Evolutionary conservation across 2,113 vertebrate species (phyloP), one percentile per base, ranked within the genome.

Genomic region (Chaetura pelagica): DNA sequence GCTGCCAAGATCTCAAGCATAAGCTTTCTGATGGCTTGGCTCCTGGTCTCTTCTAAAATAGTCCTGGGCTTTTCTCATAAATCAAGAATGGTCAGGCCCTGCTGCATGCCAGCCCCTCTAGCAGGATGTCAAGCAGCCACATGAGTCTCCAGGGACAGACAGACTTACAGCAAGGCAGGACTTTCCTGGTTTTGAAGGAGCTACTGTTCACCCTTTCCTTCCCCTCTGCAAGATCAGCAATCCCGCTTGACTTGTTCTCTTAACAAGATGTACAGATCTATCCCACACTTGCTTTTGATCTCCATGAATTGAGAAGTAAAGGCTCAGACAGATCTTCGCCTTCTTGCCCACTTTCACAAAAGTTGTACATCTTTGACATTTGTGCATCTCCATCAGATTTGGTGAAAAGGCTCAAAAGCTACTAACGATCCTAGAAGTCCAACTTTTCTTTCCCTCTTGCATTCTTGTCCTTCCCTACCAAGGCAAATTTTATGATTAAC

Each of bases 401-500:
- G 23, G n/a, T 40, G 11, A 91, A 84, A 95, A 90, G 23, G 11
- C 55, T 86, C 35, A 81, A 73, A 78, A 94, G 52, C 69, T 73
- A 76, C 40, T 48, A 68, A 30, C 3, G 27, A 71, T 26, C 8
- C 55, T 38, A 82, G 51, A 73, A 38, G 21, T 11, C 12, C 2
- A 14, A 0, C 46, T 85, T 80, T 89, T 73, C 49, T 58, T 87
- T 49, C 24, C n/a, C 20, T 71, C 59, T 86, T 6, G 1, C 63
- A 58, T 74, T 91, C 66, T 73, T 62, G 40, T 46, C 54, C 62
- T 71, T 91, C 78, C 46, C 55, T 82, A 15, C 58, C 32, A 72
- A 79, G 49, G n/a, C 19, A 61, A 71, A 78, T 79, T 90, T 57
- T 58, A 75, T 69, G 38, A 93, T 82, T 76, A 94, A 94, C 55